Evolutionary conservation across 2,888 invertebrate species (phyloP), one percentile per base, ranked within the genome.

Genomic region (Gerosis bhagava): DNA sequence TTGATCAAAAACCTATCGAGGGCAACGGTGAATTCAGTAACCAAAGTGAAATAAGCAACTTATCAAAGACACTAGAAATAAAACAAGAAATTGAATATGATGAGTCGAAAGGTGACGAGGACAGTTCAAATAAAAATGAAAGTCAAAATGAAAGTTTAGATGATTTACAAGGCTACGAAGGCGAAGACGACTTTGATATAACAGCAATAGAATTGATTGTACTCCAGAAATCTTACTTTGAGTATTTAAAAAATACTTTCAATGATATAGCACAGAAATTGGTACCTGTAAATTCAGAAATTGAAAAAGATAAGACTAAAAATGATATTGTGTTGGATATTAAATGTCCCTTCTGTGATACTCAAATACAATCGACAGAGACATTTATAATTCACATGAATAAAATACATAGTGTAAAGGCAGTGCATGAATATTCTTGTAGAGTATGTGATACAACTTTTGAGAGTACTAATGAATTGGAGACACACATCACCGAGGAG

Each of bases 141-240:
- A 32, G 31, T n/a, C 41, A 49, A 6, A 50, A 53, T 41, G 53
- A 50, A 19, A 51, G 51, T 24, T 15, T 54, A n/a, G 63, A 67
- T 32, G 40, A 64, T 15, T 50, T 59, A 16, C 71, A 68, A 49
- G 58, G 60, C 10, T 88, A 87, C 50, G 69, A 69, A 54, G 88
- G 88, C 0, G 73, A 77, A 40, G 75, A 81, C 56, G 88, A 89
- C 46, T 87, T 84, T 63, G 89, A 90, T 64, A 70, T 87, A 1
- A 86, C 89, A 11, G 60, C 77, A 16, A 73, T 78, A 24, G 90
- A 90, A 57, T 55, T 90, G 10, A 67, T 90, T n/a, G 51, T 84
- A 4, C 54, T 89, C 16, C 76, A 88, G 29, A 77, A 80, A 53
- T 76, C 77, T 50, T 90, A 84, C 52, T 77, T 70, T 57, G 79